Conservation (phyloP, 2,888 invertebrate species). For the Amphipoea lucens region DNA sequence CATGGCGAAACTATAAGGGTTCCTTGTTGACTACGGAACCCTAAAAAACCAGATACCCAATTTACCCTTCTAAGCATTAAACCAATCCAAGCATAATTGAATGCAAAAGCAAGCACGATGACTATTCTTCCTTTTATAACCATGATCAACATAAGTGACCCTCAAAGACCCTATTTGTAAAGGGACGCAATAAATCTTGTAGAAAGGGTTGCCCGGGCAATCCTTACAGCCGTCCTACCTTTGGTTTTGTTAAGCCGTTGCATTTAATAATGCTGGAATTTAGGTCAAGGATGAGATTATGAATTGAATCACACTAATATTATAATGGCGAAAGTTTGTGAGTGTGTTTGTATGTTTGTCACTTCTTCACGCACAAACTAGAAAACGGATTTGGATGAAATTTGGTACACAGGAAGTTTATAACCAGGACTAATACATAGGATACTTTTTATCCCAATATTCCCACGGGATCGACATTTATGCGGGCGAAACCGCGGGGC, state of each 20-base stretch:
- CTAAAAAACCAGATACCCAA: background rate
- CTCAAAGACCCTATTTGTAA: conserved; percentile 22
- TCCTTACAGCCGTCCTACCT: conserved; percentile 10
- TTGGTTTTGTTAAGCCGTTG: conserved; percentile 29
- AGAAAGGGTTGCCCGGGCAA: conserved; percentile 18
- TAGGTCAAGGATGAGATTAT: background rate
- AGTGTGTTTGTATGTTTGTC: too few relatives aligned
- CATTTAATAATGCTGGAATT: conserved; percentile 5
- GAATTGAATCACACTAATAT: background rate
- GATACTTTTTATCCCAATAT: too few relatives aligned
- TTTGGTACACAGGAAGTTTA: too few relatives aligned
- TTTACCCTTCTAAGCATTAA: background rate
- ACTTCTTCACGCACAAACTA: too few relatives aligned
- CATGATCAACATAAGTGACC: conserved; percentile 7
- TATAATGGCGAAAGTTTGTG: too few relatives aligned
- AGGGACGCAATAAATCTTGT: conserved; percentile 34
- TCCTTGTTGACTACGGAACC: too few relatives aligned
- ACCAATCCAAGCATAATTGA: background rate
- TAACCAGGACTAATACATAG: too few relatives aligned
- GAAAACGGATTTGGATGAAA: too few relatives aligned
- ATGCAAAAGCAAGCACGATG: background rate
- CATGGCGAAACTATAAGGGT: too few relatives aligned
- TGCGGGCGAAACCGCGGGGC: too few relatives aligned
- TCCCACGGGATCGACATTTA: too few relatives aligned
- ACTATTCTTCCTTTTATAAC: background rate